Conservation (phyloP, 2,113 vertebrate genomes). For the Sphyrna mokarran region DNA sequence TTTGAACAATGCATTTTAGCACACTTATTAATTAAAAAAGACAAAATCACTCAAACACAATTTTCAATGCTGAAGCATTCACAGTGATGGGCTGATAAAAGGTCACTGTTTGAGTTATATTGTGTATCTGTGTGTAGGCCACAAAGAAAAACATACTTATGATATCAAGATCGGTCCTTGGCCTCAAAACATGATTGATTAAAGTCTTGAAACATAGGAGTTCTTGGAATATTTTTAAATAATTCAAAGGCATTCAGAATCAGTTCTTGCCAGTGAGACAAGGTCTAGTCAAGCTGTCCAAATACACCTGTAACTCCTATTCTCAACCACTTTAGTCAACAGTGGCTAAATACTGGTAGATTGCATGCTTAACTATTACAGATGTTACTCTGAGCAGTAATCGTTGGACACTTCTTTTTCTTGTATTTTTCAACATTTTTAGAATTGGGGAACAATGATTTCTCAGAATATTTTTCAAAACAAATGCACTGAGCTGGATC, state of each 20-base stretch:
- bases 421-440: not conserved
- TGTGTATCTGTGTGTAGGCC: not conserved
- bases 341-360: not conserved
- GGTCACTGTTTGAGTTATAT: not conserved
- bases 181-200: not conserved
- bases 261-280: not conserved
- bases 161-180: not conserved
- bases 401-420: not conserved
- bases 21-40: not conserved
- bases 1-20: not conserved
- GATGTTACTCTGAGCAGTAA: not conserved
- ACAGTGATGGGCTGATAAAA: not conserved
- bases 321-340: not conserved
- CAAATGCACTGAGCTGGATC: not conserved
- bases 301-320: not conserved
- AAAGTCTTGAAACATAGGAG: not conserved
- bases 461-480: not conserved
- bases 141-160: not conserved
- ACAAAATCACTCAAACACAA: not conserved
- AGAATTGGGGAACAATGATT: not conserved
- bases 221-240: conserved; percentile 16
- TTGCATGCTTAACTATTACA: not conserved
- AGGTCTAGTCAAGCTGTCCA: not conserved
- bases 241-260: not conserved
- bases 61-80: not conserved